Evolutionary conservation across 2,888 invertebrate species (phyloP), one percentile per base, ranked within the genome.

Genomic region (Lepidochrysops patricia): DNA sequence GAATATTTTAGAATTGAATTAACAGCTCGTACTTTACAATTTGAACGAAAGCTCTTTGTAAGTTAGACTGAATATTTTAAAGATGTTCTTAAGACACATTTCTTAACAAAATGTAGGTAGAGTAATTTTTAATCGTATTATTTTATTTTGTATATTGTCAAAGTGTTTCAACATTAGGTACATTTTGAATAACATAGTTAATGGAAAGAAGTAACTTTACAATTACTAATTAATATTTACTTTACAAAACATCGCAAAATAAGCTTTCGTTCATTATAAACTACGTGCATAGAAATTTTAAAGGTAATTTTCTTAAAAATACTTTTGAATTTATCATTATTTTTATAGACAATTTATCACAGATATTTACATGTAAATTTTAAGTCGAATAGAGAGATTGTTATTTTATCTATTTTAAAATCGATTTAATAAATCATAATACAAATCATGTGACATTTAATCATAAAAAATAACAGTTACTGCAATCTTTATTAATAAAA

Each of bases 61-160:
- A 86, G 86, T 86, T 85, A 72, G 83, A 85, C 72, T 84, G 78
- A 79, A 74, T 84, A 84, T 84, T n/a, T 79, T 71, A 73, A 35
- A 1, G 4, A 35, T 35, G 25, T 13, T 52, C 27, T 13, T 5
- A 27, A 23, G 26, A 13, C 52, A 15, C 7, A 50, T 26, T n/a
- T n/a, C n/a, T n/a, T n/a, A n/a, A n/a, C n/a, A n/a, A n/a, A n/a
- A n/a, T n/a, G n/a, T n/a, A n/a, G n/a, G n/a, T n/a, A n/a, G n/a
- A n/a, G n/a, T n/a, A n/a, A n/a, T n/a, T n/a, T n/a, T n/a, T n/a
- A n/a, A n/a, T n/a, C n/a, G n/a, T n/a, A n/a, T n/a, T n/a, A n/a
- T n/a, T n/a, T n/a, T n/a, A n/a, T n/a, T n/a, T n/a, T n/a, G n/a
- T n/a, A n/a, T n/a, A n/a, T n/a, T n/a, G n/a, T n/a, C n/a, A n/a